Conservation (phyloP, 2,888 invertebrate species). For the Cheilosia grossa region DNA sequence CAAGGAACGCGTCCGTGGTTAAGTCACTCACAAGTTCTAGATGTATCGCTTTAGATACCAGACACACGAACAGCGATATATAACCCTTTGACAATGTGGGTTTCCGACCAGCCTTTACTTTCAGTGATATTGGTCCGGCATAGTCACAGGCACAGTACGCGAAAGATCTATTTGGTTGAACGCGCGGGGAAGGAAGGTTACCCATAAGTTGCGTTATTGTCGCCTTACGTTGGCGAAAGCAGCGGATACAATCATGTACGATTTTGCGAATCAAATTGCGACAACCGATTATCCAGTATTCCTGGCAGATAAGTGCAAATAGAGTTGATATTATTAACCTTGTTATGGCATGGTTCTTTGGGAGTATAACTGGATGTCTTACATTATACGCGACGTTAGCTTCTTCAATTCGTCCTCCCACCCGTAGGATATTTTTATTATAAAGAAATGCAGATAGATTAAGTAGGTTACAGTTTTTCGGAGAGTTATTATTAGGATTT, state of each 20-base stretch:
- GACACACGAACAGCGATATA: constrained; percentile 5
- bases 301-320: too few species aligned
- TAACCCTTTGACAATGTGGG: not conserved
- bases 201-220: not conserved
- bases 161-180: not conserved
- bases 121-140: not conserved
- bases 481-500: too few species aligned
- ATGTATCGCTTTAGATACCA: constrained; percentile 1
- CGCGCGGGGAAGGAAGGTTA: not conserved
- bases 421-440: too few species aligned
- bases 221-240: not conserved
- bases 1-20: constrained; percentile 22
- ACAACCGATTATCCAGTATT: too few species aligned
- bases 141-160: not conserved
- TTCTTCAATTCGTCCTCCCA: constrained; percentile 65
- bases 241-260: not conserved
- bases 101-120: not conserved
- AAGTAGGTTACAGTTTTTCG: too few species aligned
- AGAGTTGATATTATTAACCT: constrained; percentile 11
- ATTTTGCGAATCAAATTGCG: too few species aligned
- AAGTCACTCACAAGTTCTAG: constrained; percentile 25
- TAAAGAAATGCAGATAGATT: too few species aligned
- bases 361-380: constrained; percentile 26
- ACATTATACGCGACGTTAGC: constrained; percentile 53
- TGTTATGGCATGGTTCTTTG: constrained; percentile 7